Conservation (phyloP, 1,140 invertebrate species). For the Sycophila sp. region DNA sequence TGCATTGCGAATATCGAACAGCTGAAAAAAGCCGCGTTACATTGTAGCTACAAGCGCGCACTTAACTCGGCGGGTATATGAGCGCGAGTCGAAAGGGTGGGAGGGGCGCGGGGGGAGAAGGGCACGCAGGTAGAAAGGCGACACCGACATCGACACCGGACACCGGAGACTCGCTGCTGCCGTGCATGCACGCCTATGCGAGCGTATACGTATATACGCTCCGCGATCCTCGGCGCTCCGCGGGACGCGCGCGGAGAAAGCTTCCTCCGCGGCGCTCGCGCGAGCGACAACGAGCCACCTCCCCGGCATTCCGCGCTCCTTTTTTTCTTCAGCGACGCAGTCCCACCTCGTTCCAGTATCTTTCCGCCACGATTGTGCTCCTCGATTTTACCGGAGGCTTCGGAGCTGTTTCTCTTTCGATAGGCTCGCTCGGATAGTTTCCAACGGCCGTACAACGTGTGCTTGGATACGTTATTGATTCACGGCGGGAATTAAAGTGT, state of each 20-base stretch:
- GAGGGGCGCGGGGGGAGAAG: conserved; percentile 13
- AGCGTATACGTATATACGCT: neutral
- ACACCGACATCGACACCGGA: conserved; percentile 22
- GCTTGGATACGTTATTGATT: too few relatives aligned
- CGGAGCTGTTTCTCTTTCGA: neutral
- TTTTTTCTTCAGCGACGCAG: neutral
- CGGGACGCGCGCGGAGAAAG: neutral
- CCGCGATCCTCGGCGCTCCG: neutral
- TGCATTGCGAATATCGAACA: too few relatives aligned
- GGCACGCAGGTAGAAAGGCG: conserved; percentile 13
- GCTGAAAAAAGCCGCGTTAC: neutral
- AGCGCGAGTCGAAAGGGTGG: conserved; percentile 26
- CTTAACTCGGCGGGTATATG: conserved; percentile 37
- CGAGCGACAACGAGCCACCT: neutral
- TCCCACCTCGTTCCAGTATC: neutral
- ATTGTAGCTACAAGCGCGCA: conserved; percentile 43
- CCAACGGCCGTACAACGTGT: too few relatives aligned
- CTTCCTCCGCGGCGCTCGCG: neutral
- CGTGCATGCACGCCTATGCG: neutral
- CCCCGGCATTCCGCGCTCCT: neutral
- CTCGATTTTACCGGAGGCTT: neutral
- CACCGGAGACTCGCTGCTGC: conserved; percentile 23
- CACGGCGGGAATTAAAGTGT: too few relatives aligned
- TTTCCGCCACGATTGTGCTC: neutral
- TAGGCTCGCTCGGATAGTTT: neutral